Evolutionary conservation across 2,797 vertebrate species (phyloP).

Genomic region (Poeciliopsis turneri): DNA sequence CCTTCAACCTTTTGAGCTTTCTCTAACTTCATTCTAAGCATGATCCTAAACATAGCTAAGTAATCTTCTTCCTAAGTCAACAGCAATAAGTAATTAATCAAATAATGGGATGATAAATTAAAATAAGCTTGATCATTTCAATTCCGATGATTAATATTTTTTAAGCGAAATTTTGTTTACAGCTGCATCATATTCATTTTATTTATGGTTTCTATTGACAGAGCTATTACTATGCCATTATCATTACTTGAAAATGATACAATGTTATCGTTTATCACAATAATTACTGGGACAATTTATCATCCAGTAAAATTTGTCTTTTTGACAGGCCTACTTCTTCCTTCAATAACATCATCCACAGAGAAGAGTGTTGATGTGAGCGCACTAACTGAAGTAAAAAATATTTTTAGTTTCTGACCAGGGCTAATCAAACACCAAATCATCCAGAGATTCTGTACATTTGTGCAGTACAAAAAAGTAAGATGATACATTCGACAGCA

Average conservation of each 20-base stretch:
- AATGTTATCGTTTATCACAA: too few relatives aligned
- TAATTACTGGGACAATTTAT: too few relatives aligned
- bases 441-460: not conserved
- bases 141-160: too few relatives aligned
- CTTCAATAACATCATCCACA: not conserved
- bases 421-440: not conserved
- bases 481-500: not conserved
- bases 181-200: too few relatives aligned
- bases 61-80: not conserved
- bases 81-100: too few relatives aligned
- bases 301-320: too few relatives aligned
- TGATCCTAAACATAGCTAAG: not conserved
- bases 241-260: too few relatives aligned
- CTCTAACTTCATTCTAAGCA: not conserved
- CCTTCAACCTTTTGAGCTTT: not conserved
- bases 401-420: not conserved
- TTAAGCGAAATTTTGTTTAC: too few relatives aligned
- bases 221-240: too few relatives aligned
- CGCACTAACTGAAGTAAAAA: not conserved
- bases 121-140: too few relatives aligned
- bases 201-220: too few relatives aligned
- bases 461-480: not conserved
- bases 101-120: too few relatives aligned
- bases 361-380: not conserved
- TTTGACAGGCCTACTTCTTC: not conserved